Conservation (phyloP, 2,797 vertebrate species). For the Gymnothorax reevesii region DNA sequence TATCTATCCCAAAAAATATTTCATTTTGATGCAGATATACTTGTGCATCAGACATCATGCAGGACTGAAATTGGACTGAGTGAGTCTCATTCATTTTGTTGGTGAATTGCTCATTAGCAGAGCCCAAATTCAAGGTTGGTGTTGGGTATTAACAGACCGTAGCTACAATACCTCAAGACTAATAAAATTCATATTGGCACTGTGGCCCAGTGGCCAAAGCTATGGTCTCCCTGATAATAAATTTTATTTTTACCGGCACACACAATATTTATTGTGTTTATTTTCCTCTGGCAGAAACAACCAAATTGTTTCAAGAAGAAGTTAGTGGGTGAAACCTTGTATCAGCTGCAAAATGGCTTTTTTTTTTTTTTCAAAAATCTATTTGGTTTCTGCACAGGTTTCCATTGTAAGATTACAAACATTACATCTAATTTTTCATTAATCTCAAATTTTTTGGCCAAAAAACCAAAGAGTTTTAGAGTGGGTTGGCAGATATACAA, state of each 20-base stretch:
- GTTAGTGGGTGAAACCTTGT: background rate
- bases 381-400: background rate
- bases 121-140: background rate
- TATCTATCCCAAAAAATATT: background rate
- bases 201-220: background rate
- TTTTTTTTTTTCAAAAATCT: background rate
- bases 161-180: slow-evolving; percentile 6
- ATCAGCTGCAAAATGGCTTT: background rate
- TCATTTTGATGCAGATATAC: background rate
- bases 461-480: background rate
- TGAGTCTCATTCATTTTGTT: background rate
- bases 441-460: background rate
- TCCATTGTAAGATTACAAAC: background rate
- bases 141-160: background rate
- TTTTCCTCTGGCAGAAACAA: background rate
- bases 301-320: slow-evolving; percentile 5
- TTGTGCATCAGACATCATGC: background rate
- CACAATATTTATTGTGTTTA: slow-evolving; percentile 17
- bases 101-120: background rate
- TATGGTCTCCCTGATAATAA: background rate
- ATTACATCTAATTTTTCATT: background rate
- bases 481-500: background rate
- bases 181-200: slow-evolving; percentile 10
- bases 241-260: background rate
- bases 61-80: background rate